Conservation (phyloP, 2,797 vertebrate genomes). For the Alcedo quadribrachys region DNA sequence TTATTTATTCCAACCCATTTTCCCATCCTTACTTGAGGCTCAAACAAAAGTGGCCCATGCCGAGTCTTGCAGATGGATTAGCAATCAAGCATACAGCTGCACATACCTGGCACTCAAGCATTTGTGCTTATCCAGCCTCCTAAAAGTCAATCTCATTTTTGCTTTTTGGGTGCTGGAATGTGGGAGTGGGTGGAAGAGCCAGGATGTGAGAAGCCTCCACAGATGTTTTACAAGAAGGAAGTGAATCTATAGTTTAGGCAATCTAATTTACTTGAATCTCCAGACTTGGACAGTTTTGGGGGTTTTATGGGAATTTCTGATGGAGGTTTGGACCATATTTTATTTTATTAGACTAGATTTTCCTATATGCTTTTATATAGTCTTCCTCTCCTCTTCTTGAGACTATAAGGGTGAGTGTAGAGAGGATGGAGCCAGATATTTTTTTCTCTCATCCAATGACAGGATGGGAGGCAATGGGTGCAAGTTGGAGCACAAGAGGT, state of each 20-base stretch:
- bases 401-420: not conserved
- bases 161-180: conserved; percentile 62
- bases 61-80: conserved; percentile 63
- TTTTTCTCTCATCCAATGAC: too few species aligned
- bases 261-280: conserved; percentile 11
- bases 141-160: conserved; percentile 34
- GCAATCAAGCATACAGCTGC: conserved; percentile 69
- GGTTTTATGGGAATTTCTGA: conserved; percentile 10
- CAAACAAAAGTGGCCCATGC: conserved; percentile 61
- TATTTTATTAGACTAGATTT: not conserved
- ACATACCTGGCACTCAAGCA: conserved; percentile 57
- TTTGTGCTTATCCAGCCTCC: conserved; percentile 37
- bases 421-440: too few species aligned
- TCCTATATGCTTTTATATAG: not conserved
- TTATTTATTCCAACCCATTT: conserved; percentile 64
- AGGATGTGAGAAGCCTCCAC: conserved; percentile 53
- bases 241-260: conserved; percentile 25
- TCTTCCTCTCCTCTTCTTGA: not conserved
- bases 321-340: not conserved
- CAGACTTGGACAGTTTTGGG: conserved; percentile 6
- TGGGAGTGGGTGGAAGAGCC: conserved; percentile 62
- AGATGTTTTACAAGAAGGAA: conserved; percentile 63
- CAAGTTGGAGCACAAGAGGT: too few species aligned
- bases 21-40: conserved; percentile 51
- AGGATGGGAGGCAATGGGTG: too few species aligned